Conservation (phyloP, 2,888 invertebrate genomes). For the Ectemnius continuus region DNA sequence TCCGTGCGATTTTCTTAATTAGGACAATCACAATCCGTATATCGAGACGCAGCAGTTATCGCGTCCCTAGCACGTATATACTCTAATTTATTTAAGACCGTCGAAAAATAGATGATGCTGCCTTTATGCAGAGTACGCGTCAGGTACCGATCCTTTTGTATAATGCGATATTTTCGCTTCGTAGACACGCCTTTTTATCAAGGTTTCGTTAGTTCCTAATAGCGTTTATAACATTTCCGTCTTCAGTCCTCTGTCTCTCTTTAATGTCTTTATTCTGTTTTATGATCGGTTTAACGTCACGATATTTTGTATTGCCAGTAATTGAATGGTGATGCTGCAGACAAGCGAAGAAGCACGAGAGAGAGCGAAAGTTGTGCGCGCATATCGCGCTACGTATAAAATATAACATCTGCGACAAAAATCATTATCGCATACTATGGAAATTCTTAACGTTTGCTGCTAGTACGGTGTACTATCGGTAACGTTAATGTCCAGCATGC, state of each 20-base stretch:
- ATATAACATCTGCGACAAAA: conserved; percentile 3
- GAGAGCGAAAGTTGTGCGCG: not conserved
- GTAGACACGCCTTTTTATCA: conserved; percentile 33
- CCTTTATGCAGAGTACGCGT: not conserved
- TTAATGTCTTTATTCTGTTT: not conserved
- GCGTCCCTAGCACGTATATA: not conserved
- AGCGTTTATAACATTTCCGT: conserved; percentile 37
- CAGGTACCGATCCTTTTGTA: conserved; percentile 12
- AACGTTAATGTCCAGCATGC: conserved; percentile 14
- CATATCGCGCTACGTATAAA: not conserved
- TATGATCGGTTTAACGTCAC: conserved; percentile 2
- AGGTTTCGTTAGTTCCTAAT: conserved; percentile 56
- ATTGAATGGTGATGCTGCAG: too few relatives aligned
- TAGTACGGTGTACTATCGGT: too few relatives aligned
- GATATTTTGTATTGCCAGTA: not conserved
- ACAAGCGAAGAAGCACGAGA: not conserved
- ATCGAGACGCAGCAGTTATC: conserved; percentile 34
- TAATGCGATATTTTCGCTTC: conserved; percentile 36
- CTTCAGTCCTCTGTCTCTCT: conserved; percentile 15
- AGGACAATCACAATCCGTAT: conserved; percentile 21
- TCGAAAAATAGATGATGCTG: conserved; percentile 13
- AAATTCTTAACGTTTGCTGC: too few relatives aligned
- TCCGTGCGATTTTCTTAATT: conserved; percentile 7
- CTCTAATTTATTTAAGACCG: conserved; percentile 32
- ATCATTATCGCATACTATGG: not conserved